Evolutionary conservation across 2,888 invertebrate genomes (phyloP).

Genomic region (Tetramorium bicarinatum): DNA sequence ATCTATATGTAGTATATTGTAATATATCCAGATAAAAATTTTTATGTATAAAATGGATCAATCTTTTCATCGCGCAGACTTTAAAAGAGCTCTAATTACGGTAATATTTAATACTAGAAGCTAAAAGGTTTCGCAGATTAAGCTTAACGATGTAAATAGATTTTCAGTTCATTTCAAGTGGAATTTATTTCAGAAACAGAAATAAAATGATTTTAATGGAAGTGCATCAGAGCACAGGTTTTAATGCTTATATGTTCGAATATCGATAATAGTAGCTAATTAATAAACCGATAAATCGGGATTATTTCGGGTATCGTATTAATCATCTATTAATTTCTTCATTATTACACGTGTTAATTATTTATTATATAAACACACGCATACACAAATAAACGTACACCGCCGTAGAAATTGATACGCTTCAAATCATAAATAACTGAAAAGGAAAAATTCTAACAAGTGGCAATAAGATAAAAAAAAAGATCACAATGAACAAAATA

Average conservation of each 20-base stretch:
- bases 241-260: constrained; percentile 15
- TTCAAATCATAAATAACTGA: constrained; percentile 12
- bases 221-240: constrained; percentile 17
- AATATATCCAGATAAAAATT: constrained; percentile 2
- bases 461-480: constrained; percentile 1
- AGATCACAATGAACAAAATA: background rate
- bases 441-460: background rate
- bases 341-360: constrained; percentile 32
- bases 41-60: background rate
- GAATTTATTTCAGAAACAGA: constrained; percentile 45
- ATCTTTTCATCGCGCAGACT: background rate
- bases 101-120: constrained; percentile 29
- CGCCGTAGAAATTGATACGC: background rate
- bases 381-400: background rate
- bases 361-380: background rate
- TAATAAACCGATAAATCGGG: constrained; percentile 42
- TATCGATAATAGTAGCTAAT: constrained; percentile 38
- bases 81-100: constrained; percentile 4
- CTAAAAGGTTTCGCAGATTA: constrained; percentile 39
- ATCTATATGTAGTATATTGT: background rate
- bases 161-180: constrained; percentile 36
- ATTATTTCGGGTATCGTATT: constrained; percentile 43
- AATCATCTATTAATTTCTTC: constrained; percentile 41
- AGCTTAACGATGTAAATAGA: constrained; percentile 40
- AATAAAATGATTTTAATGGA: constrained; percentile 45